Conservation (phyloP, 1,140 invertebrate species). For the Drosophila pectinifera region DNA sequence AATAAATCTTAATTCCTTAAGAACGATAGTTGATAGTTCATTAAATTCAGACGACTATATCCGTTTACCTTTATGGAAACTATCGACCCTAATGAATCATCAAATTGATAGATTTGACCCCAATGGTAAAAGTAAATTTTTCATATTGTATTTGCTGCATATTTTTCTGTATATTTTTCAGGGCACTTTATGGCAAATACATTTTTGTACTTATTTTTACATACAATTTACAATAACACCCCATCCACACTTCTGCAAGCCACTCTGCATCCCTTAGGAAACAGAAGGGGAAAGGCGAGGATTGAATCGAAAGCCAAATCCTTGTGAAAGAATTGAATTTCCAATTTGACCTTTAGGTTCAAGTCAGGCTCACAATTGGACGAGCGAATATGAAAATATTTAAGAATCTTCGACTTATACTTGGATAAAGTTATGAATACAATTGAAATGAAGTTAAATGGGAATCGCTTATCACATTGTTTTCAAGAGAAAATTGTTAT, state of each 20-base stretch:
- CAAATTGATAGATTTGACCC: too few relatives aligned
- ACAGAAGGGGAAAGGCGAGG: not conserved
- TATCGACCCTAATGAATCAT: too few relatives aligned
- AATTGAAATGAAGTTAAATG: not conserved
- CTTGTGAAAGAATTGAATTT: conserved; percentile 10
- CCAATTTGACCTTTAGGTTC: conserved; percentile 26
- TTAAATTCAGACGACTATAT: too few relatives aligned
- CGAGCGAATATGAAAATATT: not conserved
- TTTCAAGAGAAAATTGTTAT: too few relatives aligned
- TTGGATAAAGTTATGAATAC: not conserved
- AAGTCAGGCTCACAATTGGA: conserved; percentile 1
- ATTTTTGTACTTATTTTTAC: conserved; percentile 46
- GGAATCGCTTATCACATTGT: not conserved
- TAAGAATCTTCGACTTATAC: too few relatives aligned
- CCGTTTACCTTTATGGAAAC: too few relatives aligned
- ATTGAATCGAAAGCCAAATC: not conserved
- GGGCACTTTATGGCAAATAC: not conserved
- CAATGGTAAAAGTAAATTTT: not conserved
- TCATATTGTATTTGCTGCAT: conserved; percentile 9
- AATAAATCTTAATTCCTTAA: too few relatives aligned
- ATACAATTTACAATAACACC: conserved; percentile 30
- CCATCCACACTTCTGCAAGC: conserved; percentile 16
- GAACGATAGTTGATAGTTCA: too few relatives aligned
- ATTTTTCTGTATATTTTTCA: too few relatives aligned
- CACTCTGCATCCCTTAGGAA: conserved; percentile 12